Base-by-base conservation (phyloP, 2,113 vertebrate species). In the Rhinolophus sinicus region DNA sequence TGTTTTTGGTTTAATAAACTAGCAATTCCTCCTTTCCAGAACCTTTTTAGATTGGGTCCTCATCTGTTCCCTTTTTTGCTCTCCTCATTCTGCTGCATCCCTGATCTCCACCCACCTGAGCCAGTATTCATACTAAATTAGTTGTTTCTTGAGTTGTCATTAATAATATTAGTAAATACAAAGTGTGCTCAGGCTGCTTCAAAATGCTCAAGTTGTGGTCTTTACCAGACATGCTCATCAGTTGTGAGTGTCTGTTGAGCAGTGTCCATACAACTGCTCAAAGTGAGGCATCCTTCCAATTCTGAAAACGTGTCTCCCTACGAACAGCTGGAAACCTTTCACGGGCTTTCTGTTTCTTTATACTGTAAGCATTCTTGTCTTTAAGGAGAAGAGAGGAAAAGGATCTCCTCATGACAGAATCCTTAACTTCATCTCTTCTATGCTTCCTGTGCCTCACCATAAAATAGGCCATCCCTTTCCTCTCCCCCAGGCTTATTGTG, bases 241-340 rank as follows among this genome's bases (percentile, higher is more conserved):
- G 8, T 10, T 26, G 16, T 15, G 13, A 50, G 35, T 44, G 56
- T 88, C 15, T 47, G 24, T 56, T 69, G 24, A 88, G n/a, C 38
- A 67, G 18, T 1, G 11, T 56, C 56, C 33, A 50, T 4, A 2
- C 8, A 6, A 13, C 8, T 10, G 12, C 50, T 88, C 58, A 22
- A 18, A 54, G n/a, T 0, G 8, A 76, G 11, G 9, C 4, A 4
- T 13, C 6, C n/a, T 58, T 58, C 6, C 40, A 21, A 7, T 22
- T 60, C 60, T 60, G 35, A 56, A 65, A 50, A 30, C 8, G 24
- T 19, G 38, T 58, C 50, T 70, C 40, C 33, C 47, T 40, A 40
- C 44, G 47, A 65, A 72, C 28, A 28, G 28, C 35, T 1, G 0
- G 15, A 60, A 58, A 62, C 30, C 30, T 56, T 83, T 33, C 72